These are phyloP conservation scores for Sebastolobus alascanus DNA, from an alignment of 2,797 vertebrate species.

Conservation along the genomic window DNA sequence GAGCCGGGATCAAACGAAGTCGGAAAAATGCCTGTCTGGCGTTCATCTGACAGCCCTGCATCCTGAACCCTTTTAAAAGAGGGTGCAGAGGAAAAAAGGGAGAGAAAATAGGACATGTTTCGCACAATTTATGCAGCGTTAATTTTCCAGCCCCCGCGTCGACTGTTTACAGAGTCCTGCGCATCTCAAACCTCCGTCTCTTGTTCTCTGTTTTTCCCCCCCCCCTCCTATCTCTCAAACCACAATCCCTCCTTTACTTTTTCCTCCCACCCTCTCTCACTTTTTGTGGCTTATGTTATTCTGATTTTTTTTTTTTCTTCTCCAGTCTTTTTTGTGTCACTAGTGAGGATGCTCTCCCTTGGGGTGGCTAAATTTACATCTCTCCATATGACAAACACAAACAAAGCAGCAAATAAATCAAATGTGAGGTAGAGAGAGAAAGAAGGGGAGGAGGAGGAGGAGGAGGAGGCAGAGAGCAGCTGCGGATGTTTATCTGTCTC, in stretches of 20 bases:
- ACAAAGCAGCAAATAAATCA: conserved; percentile 84
- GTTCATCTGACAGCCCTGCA: conserved; percentile 84
- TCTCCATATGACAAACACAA: conserved; percentile 84
- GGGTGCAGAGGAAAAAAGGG: conserved; percentile 75
- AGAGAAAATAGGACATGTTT: conserved; percentile 84
- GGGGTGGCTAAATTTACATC: conserved; percentile 85
- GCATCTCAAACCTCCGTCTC: conserved; percentile 76
- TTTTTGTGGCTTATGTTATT: conserved; percentile 81
- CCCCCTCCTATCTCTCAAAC: conserved; percentile 57
- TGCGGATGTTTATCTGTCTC: conserved; percentile 59
- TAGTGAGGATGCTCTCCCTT: conserved; percentile 79
- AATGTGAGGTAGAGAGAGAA: conserved; percentile 61
- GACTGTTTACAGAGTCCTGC: conserved; percentile 83
- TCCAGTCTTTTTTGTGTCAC: conserved; percentile 74
- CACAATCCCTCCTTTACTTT: conserved; percentile 71
- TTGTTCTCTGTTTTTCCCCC: conserved; percentile 47
- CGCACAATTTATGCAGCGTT: conserved; percentile 84
- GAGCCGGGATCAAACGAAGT: conserved; percentile 81
- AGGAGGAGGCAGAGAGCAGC: conserved; percentile 32
- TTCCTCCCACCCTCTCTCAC: conserved; percentile 60
- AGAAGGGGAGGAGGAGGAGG: conserved; percentile 4
- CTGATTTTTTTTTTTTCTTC: conserved; percentile 64
- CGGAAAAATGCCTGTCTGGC: conserved; percentile 80
- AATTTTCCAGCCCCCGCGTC: conserved; percentile 83
- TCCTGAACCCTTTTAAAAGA: conserved; percentile 81